Evolutionary conservation across 2,888 invertebrate genomes (phyloP), one percentile per base, ranked within the genome.

Genomic region (Scelioninae gen. 2): DNA sequence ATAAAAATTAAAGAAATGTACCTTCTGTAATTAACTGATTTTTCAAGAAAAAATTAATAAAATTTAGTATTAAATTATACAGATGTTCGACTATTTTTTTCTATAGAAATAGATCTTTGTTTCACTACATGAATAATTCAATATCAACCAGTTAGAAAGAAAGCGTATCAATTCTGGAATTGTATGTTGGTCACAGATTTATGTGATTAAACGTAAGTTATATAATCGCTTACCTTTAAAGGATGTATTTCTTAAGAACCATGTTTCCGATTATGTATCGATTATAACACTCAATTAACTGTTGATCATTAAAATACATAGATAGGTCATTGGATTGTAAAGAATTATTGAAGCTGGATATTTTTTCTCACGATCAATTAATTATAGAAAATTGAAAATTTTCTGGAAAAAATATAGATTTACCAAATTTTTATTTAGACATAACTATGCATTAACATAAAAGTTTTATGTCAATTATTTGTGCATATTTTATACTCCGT

Each of bases 221-320:
- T 57, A 35, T 22, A 71, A 64, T 22, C 5, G 13, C 15, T n/a
- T 52, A 28, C 64, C 58, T 58, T 58, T 64, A 43, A 71, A 58
- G 53, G 45, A 71, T 16, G 15, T 46, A 71, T 71, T 71, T 58
- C 45, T 52, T 39, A 71, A 71, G 18, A 53, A 16, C 57, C 22
- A 55, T 69, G 53, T 50, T 48, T 58, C 10, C 28, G 22, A 71
- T 71, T 71, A 64, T 52, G 25, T 64, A 58, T 58, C 43, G 55
- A 71, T 58, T 37, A 58, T 52, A 55, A 52, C 41, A 37, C 61
- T 55, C 52, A 70, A 70, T 61, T 63, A 63, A 46, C 35, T 11
- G 16, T 45, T 37, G 31, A 58, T 58, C 31, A 41, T 57, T 41
- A 57, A 43, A 57, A 43, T 52, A n/a, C n/a, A n/a, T n/a, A n/a